Base-by-base conservation (phyloP, 2,113 vertebrate genomes). In the Gymnorhina tibicen region DNA sequence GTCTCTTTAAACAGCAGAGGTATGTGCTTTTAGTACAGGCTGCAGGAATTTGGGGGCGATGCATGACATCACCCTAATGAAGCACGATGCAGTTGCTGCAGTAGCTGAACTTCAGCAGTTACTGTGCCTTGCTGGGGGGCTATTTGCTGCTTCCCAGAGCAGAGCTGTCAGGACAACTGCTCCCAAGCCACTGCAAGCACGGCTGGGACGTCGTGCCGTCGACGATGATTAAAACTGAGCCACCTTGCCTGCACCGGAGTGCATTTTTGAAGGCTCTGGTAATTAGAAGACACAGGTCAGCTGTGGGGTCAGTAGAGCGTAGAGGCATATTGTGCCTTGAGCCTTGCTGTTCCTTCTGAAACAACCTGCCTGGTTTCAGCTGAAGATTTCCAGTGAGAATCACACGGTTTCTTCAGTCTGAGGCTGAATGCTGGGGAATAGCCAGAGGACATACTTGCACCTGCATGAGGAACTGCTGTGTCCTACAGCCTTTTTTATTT, bases 211-310 rank as follows among this genome's bases (percentile, higher is more conserved):
- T 13, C 42, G 28, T 0, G 0, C 27, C 46, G 55, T 7, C 1
- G 0, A 5, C 0, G 0, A 2, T 0, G 6, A 59, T 17, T 49
- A 44, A 35, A 52, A 49, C 1, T 39, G 22, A 83, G 37, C 30
- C 52, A 58, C 24, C 28, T 69, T 69, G 46, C 52, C 66, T 20
- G 70, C 52, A 70, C 47, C 3, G 1, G 4, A 28, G 33, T 0
- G 1, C 26, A 20, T 58, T 68, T 37, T 3, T 10, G 62, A 49
- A 58, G 19, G 42, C 39, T 49, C 12, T 41, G 24, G 24, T 49
- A 28, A 76, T 21, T 7, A 33, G 28, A 14, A 67, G 58, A 24
- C 39, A 67, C 17, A 42, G 62, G 13, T 70, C 32, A 89, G 52
- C 44, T 59, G 32, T 24, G 10, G 10, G 28, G 8, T 44, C 60